phyloP scores from a whole-genome alignment of 1,140 invertebrate species.

The Bradysia coprophila region DNA sequence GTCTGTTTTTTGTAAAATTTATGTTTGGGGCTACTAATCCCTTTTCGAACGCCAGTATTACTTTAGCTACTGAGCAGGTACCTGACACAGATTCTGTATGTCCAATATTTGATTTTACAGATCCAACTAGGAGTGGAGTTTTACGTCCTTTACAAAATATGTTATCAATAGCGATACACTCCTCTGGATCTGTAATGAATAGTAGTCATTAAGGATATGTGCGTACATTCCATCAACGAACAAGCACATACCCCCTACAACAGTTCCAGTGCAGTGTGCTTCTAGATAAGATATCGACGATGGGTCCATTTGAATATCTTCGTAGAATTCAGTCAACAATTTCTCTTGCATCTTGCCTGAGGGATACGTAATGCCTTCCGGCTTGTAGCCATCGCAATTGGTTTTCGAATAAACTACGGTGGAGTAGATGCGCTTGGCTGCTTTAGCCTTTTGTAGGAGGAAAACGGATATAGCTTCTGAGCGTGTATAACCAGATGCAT shows the following conservation, averaged over 20 bases:
- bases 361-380: slow-evolving; percentile 80
- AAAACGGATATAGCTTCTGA: slow-evolving; percentile 60
- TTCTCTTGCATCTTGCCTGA: slow-evolving; percentile 63
- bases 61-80: slow-evolving; percentile 66
- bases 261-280: slow-evolving; percentile 74
- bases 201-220: too few relatives aligned
- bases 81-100: slow-evolving; percentile 85
- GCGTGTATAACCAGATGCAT: slow-evolving; percentile 53
- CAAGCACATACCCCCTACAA: too few relatives aligned
- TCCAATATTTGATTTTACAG: slow-evolving; percentile 86
- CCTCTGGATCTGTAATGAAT: slow-evolving; percentile 73
- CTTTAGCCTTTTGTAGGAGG: slow-evolving; percentile 61
- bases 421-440: slow-evolving; percentile 59
- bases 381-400: slow-evolving; percentile 76
- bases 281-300: slow-evolving; percentile 61
- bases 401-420: slow-evolving; percentile 31
- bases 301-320: slow-evolving; percentile 61
- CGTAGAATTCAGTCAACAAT: slow-evolving; percentile 68
- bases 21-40: slow-evolving; percentile 62
- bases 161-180: slow-evolving; percentile 66
- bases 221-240: too few relatives aligned
- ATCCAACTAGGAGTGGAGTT: slow-evolving; percentile 63
- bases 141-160: slow-evolving; percentile 51
- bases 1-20: slow-evolving; percentile 51
- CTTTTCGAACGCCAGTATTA: slow-evolving; percentile 51